Conservation (phyloP, 2,113 vertebrate species). For the Neolamprologus falcicula region DNA sequence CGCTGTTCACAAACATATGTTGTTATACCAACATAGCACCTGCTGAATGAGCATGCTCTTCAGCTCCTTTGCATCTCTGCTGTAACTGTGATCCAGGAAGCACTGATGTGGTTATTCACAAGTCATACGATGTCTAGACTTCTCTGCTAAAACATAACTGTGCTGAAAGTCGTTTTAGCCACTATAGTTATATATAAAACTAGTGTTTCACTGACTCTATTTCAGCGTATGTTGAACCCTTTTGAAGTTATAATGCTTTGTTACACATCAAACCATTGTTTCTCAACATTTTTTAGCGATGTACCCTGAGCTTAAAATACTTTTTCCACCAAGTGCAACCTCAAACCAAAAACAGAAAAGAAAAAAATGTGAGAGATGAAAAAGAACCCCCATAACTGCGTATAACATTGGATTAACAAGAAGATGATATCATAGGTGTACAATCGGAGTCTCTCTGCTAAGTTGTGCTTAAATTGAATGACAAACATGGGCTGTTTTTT, state of each 20-base stretch:
- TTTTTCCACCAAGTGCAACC: background rate
- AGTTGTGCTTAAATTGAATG: background rate
- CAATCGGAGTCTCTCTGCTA: rapidly evolving
- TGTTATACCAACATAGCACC: background rate
- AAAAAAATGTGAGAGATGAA: background rate
- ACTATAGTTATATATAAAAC: background rate
- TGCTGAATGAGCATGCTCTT: background rate
- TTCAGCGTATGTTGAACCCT: background rate
- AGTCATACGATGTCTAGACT: background rate
- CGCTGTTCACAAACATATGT: background rate
- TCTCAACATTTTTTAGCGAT: background rate
- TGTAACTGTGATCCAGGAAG: background rate
- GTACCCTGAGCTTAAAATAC: background rate
- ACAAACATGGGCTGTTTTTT: background rate
- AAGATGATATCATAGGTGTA: background rate
- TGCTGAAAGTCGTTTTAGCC: background rate
- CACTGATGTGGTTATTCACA: background rate
- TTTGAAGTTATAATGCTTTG: background rate
- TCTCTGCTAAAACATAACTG: background rate
- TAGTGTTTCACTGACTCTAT: background rate
- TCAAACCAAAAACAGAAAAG: background rate
- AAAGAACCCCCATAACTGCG: background rate
- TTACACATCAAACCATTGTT: background rate
- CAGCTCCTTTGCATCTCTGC: background rate
- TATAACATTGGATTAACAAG: background rate